Conservation (phyloP, 2,888 invertebrate species). For the Chrysomela aeneicollis region DNA sequence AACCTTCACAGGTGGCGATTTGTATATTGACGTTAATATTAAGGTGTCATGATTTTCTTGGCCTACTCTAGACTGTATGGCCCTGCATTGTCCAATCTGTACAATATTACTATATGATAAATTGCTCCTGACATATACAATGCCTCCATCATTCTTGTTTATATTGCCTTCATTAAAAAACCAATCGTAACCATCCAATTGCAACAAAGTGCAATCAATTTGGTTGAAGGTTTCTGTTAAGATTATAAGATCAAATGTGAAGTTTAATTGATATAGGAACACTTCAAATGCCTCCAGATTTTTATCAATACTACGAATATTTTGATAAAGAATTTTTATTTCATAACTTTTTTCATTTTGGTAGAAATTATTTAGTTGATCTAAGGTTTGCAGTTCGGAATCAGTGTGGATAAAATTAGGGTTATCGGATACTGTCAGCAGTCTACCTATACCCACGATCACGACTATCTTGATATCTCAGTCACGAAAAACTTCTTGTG, state of each 20-base stretch:
- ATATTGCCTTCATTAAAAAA: no score
- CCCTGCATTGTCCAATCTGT: background rate
- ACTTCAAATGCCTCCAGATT: background rate
- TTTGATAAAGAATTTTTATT: background rate
- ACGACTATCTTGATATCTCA: no score
- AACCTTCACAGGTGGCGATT: background rate
- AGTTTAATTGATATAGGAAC: background rate
- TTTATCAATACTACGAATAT: background rate
- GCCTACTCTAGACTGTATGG: background rate
- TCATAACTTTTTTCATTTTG: background rate
- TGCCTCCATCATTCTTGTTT: no score
- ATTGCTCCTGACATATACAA: no score
- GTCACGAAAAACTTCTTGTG: no score
- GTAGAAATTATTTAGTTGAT: background rate
- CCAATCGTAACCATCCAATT: no score
- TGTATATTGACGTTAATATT: background rate
- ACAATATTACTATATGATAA: background rate
- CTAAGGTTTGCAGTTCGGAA: background rate
- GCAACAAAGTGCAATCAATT: no score
- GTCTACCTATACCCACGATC: no score
- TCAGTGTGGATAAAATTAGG: no score
- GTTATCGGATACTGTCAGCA: no score
- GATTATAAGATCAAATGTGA: background rate
- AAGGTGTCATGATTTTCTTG: background rate
- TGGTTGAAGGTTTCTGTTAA: slow-evolving; percentile 2